Percentiles rank a stretch among this genome's conserved stretches.
phyloP scores from a whole-genome alignment of 2,888 invertebrate genomes.

The Octonoba sinensis region DNA sequence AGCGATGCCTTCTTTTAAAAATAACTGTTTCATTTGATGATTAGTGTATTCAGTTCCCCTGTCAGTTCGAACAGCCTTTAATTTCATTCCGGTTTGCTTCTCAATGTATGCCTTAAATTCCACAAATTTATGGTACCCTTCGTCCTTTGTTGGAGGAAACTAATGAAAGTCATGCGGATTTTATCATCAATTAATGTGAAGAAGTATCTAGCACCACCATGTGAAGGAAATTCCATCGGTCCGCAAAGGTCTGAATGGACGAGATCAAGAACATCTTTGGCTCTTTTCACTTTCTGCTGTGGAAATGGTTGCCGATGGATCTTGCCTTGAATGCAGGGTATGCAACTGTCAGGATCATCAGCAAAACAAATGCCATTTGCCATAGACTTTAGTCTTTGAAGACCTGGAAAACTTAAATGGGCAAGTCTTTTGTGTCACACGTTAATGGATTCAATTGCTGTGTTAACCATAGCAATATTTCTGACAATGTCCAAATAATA shows the following conservation, averaged over 20 bases:
- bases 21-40: not conserved
- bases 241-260: too few relatives aligned
- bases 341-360: too few relatives aligned
- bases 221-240: too few relatives aligned
- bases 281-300: too few relatives aligned
- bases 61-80: not conserved
- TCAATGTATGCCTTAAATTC: not conserved
- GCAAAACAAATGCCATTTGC: too few relatives aligned
- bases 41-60: not conserved
- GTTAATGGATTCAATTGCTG: not conserved
- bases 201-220: too few relatives aligned
- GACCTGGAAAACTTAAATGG: not conserved
- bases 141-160: not conserved
- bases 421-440: not conserved
- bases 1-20: conserved; percentile 7
- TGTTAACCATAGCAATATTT: not conserved
- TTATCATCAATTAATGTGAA: too few relatives aligned
- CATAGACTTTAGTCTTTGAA: not conserved
- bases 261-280: too few relatives aligned
- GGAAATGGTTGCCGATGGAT: too few relatives aligned
- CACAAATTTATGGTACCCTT: not conserved
- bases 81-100: not conserved
- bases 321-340: too few relatives aligned
- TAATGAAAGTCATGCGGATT: conserved; percentile 4
- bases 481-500: too few relatives aligned